Conservation (phyloP, 1,140 invertebrate genomes). For the Cherax quadricarinatus region DNA sequence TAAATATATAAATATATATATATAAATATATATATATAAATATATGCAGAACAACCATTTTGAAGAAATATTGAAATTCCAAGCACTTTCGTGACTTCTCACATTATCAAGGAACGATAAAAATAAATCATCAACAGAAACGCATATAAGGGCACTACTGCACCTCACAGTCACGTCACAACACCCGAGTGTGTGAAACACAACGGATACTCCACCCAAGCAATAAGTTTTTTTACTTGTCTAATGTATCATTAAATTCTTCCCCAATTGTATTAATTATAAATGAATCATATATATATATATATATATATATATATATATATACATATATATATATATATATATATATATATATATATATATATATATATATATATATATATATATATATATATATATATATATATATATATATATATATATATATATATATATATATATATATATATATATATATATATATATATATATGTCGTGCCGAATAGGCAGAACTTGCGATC, state of each 20-base stretch:
- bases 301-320: conserved; percentile 13
- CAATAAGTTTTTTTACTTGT: too few species aligned
- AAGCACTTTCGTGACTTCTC: too few species aligned
- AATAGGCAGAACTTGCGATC: too few species aligned
- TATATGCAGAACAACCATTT: too few species aligned
- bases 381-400: conserved; percentile 13
- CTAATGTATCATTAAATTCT: too few species aligned
- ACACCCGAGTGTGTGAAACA: too few species aligned
- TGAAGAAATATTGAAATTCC: too few species aligned
- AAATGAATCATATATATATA: background rate
- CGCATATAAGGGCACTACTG: background rate
- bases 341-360: conserved; percentile 13
- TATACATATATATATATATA: conserved; percentile 6
- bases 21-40: too few species aligned
- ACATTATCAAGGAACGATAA: too few species aligned
- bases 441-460: too few species aligned
- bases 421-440: conserved; percentile 1
- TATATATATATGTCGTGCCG: too few species aligned
- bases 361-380: conserved; percentile 13
- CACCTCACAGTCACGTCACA: too few species aligned
- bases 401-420: conserved; percentile 13
- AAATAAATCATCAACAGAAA: background rate
- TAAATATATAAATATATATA: conserved; percentile 1
- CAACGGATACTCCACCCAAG: background rate
- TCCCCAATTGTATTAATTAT: background rate